Evolutionary conservation across 2,888 invertebrate genomes (phyloP).

Genomic region (Acleris sparsana): DNA sequence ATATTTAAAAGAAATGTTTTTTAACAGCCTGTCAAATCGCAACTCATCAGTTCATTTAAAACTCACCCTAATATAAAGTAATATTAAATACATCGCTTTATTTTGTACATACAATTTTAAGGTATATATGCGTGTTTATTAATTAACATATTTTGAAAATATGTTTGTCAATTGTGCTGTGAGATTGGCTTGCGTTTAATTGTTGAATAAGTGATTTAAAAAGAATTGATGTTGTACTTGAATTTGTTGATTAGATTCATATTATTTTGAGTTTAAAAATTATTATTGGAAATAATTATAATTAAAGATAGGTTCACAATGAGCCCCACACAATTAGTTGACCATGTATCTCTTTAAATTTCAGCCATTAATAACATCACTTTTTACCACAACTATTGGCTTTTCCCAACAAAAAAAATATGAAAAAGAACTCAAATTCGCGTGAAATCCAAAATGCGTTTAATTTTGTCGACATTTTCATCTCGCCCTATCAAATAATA

Average conservation of each 20-base stretch:
- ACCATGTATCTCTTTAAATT: no score
- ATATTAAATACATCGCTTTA: slow-evolving; percentile 70
- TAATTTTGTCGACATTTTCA: no score
- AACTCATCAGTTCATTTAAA: slow-evolving; percentile 53
- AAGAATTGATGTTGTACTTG: slow-evolving; percentile 25
- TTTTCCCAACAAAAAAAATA: no score
- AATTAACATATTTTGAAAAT: slow-evolving; percentile 82
- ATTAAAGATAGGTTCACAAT: no score
- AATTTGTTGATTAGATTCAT: not conserved
- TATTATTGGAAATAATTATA: not conserved
- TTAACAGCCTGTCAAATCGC: slow-evolving; percentile 31
- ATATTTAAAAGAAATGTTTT: not conserved
- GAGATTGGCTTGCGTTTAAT: slow-evolving; percentile 63
- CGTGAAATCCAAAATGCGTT: no score
- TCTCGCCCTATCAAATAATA: no score
- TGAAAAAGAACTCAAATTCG: no score
- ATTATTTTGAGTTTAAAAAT: not conserved
- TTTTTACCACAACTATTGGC: no score
- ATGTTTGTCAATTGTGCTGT: slow-evolving; percentile 84
- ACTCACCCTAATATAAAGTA: slow-evolving; percentile 60
- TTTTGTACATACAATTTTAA: slow-evolving; percentile 82
- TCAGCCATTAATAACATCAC: no score
- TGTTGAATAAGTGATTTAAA: slow-evolving; percentile 51
- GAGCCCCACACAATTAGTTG: no score
- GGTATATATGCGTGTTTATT: slow-evolving; percentile 81